Base-by-base conservation (phyloP, 1,140 invertebrate species). In the Scylla paramamosain region DNA sequence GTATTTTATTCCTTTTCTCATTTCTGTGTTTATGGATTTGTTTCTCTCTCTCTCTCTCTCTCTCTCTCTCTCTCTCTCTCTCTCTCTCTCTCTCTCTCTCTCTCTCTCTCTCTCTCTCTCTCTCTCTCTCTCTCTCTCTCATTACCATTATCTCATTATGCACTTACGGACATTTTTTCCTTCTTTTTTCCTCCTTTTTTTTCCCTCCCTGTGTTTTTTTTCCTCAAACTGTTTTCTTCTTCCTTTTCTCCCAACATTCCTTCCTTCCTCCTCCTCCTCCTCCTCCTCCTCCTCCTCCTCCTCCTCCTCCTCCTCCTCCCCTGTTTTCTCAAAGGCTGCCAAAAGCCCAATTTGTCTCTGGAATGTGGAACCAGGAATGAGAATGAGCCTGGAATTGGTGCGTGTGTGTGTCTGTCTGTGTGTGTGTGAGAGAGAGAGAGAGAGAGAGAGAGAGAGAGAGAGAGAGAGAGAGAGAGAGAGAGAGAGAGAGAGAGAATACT, bases 261-360 rank as follows among this genome's bases (percentile, higher is more conserved):
- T 59, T 59, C 52, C 52, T n/a, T 88, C 86, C 45, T 46, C 45
- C 86, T 88, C 31, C n/a, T 46, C 45, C 31, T 32, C 86, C n/a
- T 46, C n/a, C 29, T 32, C 45, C 25, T 32, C 86, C 45, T 46
- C 45, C 31, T 32, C 86, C 20, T n/a, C 20, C 31, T 88, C 86
- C n/a, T 46, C 45, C 86, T 88, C 86, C 45, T n/a, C 45, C 31
- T 20, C n/a, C 45, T 28, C n/a, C 86, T 32, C 84, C 32, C 1
- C 12, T 46, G 31, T 46, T 88, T 46, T 88, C 86, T 88, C 86
- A 77, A 77, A 77, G 67, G 67, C 67, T 77, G 67, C 67, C 67
- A 77, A 77, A 77, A n/a, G 67, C 25, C 67, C 67, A 77, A 77
- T 77, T 77, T 77, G 67, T 77, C 67, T n/a, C 16, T 7, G n/a